Evolutionary conservation across 1,140 invertebrate genomes (phyloP), one percentile per base, ranked within the genome.

Genomic region (Coboldia fuscipes): DNA sequence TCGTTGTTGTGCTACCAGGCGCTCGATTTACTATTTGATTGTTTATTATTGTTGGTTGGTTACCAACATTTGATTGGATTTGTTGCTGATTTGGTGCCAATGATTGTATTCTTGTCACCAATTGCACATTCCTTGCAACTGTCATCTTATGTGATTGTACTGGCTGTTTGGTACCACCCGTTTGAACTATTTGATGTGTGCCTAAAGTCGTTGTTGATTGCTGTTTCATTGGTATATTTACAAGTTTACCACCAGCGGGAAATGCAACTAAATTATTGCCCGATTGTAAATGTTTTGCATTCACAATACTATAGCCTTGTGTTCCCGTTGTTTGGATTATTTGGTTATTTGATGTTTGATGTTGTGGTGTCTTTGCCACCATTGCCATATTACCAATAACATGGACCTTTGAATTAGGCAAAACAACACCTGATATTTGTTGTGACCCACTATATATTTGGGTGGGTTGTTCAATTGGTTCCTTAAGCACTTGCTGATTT

Each of bases 321-420:
- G n/a, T n/a, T n/a, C n/a, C n/a, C 9, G 48, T 39, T 17, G 37
- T 37, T 35, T 41, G 40, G 6, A 15, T 9, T 19, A 27, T 21
- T 20, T 39, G 34, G 16, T 36, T 8, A n/a, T 34, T 10, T 23
- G 19, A 18, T 9, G 19, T 14, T 26, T 13, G n/a, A 19, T 28
- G 31, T 17, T 34, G 31, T 19, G 28, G 22, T 19, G 29, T 10
- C n/a, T 54, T 54, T 9, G 51, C 50, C 17, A 54, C 37, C 16
- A 54, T 47, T 17, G 51, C 53, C 33, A 54, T 42, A 45, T 54
- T 54, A 33, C 51, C 47, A 8, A 54, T 42, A 31, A 54, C 30
- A 21, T 32, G 30, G 2, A 32, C 30, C 15, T 32, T 32, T 5
- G 30, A 32, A 14, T 32, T 32, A 12, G 30, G 30, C 19, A 20